A percentile compares a stretch with the other conserved stretches of the same genome.
Conservation (phyloP, 2,888 invertebrate genomes). For the Mesochorus sp. region DNA sequence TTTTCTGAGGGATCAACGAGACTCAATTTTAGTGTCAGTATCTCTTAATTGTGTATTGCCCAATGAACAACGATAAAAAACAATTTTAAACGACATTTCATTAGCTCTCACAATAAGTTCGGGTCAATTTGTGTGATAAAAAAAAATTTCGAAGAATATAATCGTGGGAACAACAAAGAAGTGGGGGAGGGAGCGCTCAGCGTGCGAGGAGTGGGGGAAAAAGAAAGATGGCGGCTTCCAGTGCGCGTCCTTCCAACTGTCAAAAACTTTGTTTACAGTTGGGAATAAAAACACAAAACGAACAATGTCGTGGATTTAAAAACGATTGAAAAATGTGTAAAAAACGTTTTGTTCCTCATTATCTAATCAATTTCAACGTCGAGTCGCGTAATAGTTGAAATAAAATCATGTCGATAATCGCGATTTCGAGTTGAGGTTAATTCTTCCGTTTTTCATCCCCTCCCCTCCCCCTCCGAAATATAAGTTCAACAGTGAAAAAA, state of each 20-base stretch:
- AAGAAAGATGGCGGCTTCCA: conserved; percentile 28
- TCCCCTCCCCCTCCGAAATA: not conserved
- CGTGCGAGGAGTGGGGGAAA: not conserved
- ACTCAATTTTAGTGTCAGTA: too few relatives aligned
- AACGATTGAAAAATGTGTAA: not conserved
- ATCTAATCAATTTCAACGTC: too few relatives aligned
- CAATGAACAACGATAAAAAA: too few relatives aligned
- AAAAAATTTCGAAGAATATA: not conserved
- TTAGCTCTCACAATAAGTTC: too few relatives aligned
- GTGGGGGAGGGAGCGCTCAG: not conserved
- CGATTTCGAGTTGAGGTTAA: too few relatives aligned
- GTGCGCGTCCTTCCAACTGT: conserved; percentile 15
- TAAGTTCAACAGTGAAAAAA: too few relatives aligned
- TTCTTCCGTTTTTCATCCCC: not conserved
- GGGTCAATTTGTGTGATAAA: not conserved
- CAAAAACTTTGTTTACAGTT: conserved; percentile 21
- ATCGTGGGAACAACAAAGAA: not conserved
- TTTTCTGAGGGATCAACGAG: too few relatives aligned
- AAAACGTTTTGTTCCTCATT: too few relatives aligned
- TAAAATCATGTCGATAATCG: too few relatives aligned
- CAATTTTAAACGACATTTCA: too few relatives aligned
- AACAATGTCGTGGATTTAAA: not conserved
- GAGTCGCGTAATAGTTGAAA: too few relatives aligned
- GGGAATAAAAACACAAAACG: not conserved
- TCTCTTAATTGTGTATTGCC: too few relatives aligned